Percentiles rank a stretch among this genome's conserved stretches.
phyloP scores from a whole-genome alignment of 2,888 invertebrate genomes.

The Noctuana brunneofusca region DNA sequence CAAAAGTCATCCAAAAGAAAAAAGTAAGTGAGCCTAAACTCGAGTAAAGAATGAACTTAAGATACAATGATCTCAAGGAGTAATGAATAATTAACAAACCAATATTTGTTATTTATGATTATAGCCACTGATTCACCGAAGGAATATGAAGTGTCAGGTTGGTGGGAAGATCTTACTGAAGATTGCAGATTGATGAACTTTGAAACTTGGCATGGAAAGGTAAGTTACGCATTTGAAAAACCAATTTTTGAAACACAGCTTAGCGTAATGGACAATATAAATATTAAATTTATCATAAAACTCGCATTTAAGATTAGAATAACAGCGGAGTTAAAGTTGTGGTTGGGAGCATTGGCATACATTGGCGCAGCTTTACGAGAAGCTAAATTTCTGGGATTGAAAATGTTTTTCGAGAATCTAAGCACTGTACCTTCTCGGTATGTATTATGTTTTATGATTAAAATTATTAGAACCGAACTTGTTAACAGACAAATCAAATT shows the following conservation, averaged over 20 bases:
- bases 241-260: too few species aligned
- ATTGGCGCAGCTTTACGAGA: conserved; percentile 93
- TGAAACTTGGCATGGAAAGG: conserved; percentile 81
- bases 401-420: conserved; percentile 97
- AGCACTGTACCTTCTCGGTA: conserved; percentile 84
- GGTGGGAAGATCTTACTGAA: conserved; percentile 88
- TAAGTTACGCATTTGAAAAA: too few species aligned
- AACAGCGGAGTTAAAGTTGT: conserved; percentile 89
- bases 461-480: neutral
- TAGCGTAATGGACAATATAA: neutral
- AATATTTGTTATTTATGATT: conserved; percentile 27
- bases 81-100: neutral
- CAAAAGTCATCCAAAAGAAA: conserved; percentile 73
- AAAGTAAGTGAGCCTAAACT: conserved; percentile 49
- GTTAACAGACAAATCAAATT: neutral
- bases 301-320: conserved; percentile 83
- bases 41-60: neutral
- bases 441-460: neutral
- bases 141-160: conserved; percentile 75
- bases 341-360: conserved; percentile 92
- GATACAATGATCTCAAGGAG: neutral
- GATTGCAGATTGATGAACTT: conserved; percentile 88
- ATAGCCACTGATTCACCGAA: conserved; percentile 56
- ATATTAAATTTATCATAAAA: neutral
- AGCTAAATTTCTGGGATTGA: conserved; percentile 94